Percentiles rank a stretch among this genome's conserved stretches.
Conservation (phyloP, 2,113 vertebrate species). For the Pyrgilauda ruficollis region DNA sequence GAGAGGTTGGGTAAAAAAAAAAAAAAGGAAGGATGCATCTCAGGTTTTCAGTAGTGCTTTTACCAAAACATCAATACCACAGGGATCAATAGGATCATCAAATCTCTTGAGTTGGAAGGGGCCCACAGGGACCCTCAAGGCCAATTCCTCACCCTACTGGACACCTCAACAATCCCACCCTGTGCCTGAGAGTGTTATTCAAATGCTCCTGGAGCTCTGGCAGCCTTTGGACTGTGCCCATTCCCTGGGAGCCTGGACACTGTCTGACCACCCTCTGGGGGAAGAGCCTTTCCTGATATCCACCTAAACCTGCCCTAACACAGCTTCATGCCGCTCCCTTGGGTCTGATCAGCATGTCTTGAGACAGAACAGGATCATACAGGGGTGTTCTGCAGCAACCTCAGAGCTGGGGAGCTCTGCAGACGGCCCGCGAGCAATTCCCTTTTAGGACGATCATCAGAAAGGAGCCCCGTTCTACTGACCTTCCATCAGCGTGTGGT, state of each 20-base stretch:
- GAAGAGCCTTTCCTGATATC: neutral
- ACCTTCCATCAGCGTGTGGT: slow-evolving; percentile 90
- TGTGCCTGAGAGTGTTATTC: fast-evolving
- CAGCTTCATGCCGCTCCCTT: neutral
- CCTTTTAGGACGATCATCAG: fast-evolving
- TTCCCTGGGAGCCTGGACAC: neutral
- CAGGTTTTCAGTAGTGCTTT: neutral
- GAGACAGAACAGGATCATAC: fast-evolving
- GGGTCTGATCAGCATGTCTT: fast-evolving
- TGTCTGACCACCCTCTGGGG: neutral
- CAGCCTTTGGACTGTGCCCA: fast-evolving
- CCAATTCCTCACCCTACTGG: neutral
- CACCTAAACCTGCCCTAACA: neutral
- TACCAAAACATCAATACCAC: neutral
- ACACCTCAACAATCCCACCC: neutral
- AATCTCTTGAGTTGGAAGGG: neutral
- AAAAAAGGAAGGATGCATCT: neutral
- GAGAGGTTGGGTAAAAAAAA: neutral
- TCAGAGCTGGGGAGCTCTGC: neutral
- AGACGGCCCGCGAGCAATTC: neutral
- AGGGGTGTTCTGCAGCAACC: fast-evolving
- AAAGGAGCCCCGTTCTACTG: neutral
- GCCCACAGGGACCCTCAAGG: neutral
- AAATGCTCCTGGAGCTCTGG: neutral
- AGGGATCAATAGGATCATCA: neutral